Evolutionary conservation across 2,797 vertebrate species (phyloP).

Genomic region (Morelia viridis): DNA sequence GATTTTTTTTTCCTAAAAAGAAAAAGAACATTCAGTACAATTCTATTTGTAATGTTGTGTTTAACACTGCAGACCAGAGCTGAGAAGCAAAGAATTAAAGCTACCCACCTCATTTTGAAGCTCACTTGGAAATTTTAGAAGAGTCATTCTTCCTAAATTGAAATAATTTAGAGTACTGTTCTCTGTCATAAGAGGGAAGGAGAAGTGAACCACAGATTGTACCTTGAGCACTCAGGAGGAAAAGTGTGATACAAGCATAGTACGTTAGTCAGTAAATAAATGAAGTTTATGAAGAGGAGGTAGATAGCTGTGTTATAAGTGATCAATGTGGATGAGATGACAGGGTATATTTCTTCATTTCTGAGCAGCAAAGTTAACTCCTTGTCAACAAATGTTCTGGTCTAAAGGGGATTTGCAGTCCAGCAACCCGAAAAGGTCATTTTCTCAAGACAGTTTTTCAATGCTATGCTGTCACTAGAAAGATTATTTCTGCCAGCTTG

Average conservation of each 20-base stretch:
- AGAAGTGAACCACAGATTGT: neutral
- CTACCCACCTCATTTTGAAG: neutral
- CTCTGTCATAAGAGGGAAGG: neutral
- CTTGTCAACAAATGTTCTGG: neutral
- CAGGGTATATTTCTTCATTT: neutral
- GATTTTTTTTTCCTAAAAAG: neutral
- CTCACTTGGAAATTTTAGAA: neutral
- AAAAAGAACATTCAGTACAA: constrained; percentile 2
- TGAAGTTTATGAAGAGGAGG: neutral
- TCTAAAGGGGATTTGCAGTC: neutral
- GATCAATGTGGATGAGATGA: neutral
- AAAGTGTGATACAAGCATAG: neutral
- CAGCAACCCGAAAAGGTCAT: neutral
- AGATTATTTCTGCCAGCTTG: neutral
- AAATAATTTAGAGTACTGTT: neutral
- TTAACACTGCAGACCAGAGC: neutral
- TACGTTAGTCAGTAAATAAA: neutral
- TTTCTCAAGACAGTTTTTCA: neutral
- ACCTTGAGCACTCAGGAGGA: neutral
- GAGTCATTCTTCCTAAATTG: neutral
- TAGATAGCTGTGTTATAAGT: neutral
- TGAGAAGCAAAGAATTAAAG: neutral
- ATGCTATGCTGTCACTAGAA: neutral
- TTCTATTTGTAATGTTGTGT: constrained; percentile 12
- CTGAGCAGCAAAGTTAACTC: neutral